Percentiles rank a stretch among this genome's conserved stretches.
phyloP scores from a whole-genome alignment of 1,140 invertebrate genomes.

The Prorops nasuta region DNA sequence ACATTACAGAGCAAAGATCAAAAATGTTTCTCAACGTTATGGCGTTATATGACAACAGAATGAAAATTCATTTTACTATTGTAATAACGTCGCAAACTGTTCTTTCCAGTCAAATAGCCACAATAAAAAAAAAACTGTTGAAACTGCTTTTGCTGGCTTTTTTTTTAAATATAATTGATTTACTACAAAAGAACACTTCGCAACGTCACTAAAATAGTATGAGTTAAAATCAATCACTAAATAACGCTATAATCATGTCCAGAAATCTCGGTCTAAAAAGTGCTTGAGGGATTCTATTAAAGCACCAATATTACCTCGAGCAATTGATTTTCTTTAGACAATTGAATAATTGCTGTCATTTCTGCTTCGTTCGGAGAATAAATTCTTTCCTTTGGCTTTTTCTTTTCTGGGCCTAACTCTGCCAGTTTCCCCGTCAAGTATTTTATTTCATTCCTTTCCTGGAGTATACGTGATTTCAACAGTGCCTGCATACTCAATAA shows the following conservation, averaged over 20 bases:
- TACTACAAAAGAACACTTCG: constrained; percentile 1
- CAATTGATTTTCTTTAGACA: constrained; percentile 65
- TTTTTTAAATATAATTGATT: constrained; percentile 5
- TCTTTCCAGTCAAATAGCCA: too few species aligned
- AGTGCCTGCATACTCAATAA: constrained; percentile 65
- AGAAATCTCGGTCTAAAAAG: too few species aligned
- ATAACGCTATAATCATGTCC: too few species aligned
- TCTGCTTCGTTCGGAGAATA: constrained; percentile 58
- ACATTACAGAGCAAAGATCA: too few species aligned
- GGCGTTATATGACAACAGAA: too few species aligned
- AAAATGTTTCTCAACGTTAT: too few species aligned
- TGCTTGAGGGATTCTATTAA: too few species aligned
- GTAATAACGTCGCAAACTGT: too few species aligned
- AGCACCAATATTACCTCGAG: constrained; percentile 60
- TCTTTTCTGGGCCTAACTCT: constrained; percentile 55
- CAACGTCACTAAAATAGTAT: neutral
- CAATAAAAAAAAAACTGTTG: too few species aligned
- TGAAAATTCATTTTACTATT: too few species aligned
- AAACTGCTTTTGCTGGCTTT: too few species aligned
- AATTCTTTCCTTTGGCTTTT: constrained; percentile 49
- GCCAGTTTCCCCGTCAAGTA: constrained; percentile 58
- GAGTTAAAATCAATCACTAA: too few species aligned
- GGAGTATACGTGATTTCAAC: constrained; percentile 64
- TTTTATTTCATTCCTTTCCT: constrained; percentile 68
- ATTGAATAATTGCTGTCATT: constrained; percentile 50